Evolutionary conservation across 2,888 invertebrate species (phyloP), one percentile per base, ranked within the genome.

Genomic region (Luffia ferchaultella): DNA sequence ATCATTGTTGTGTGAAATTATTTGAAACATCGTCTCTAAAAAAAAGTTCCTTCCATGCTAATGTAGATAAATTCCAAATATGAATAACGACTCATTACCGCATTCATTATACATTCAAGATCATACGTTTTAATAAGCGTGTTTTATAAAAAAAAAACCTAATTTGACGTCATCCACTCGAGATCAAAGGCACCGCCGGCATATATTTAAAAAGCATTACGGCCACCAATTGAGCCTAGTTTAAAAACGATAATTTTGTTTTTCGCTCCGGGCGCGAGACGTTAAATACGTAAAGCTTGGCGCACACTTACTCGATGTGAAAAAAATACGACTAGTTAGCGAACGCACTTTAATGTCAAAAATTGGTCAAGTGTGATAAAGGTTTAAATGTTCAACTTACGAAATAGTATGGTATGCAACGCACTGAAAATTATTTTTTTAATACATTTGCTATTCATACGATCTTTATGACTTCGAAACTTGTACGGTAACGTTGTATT

Each of bases 201-300:
- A 55, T 65, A 65, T 69, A 68, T 72, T 69, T 67, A 68, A 72
- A 73, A 71, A 57, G 64, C 70, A 72, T 72, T 70, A 73, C 60
- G 52, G 58, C 30, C 30, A 30, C 53, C 62, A 63, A 72, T 68
- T 65, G 71, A 58, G 54, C 63, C 68, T 72, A 70, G 70, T 54
- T 52, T 53, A 53, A 49, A 52, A 54, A 54, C 50, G 50, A 54
- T 52, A 50, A 48, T 49, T 49, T 49, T 19, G 50, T 51, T 47
- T 51, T 51, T 47, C 46, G 54, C 30, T 30, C 30, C 30, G 30
- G 30, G 30, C 30, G 30, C 12, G 30, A 12, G 30, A 30, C 30
- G 30, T 30, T 30, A 30, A 30, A 30, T 30, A 30, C 30, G 30
- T 30, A 30, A 7, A 12, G 30, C 12, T 12, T 12, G 30, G 12